Percentiles rank a stretch among this genome's conserved stretches.
These are phyloP conservation scores for Choristoneura fumiferana DNA, from an alignment of 1,140 invertebrate species.

Conservation along the genomic window DNA sequence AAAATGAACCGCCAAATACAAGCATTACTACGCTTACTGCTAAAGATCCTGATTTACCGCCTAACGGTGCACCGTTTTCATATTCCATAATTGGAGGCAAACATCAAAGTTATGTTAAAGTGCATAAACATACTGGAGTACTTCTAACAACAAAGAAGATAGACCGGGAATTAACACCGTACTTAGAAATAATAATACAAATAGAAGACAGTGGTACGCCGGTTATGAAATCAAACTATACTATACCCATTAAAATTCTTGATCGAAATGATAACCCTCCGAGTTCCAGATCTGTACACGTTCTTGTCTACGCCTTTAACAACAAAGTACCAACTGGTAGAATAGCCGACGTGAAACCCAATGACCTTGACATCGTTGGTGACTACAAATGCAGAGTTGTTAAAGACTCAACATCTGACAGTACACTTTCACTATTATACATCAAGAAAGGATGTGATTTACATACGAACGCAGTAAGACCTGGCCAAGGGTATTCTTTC, in stretches of 20 bases:
- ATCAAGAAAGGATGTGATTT: slow-evolving; percentile 90
- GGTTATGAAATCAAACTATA: slow-evolving; percentile 87
- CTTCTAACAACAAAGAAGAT: slow-evolving; percentile 88
- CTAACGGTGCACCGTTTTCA: slow-evolving; percentile 93
- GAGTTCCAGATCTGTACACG: slow-evolving; percentile 87
- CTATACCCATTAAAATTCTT: slow-evolving; percentile 86
- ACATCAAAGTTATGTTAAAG: slow-evolving; percentile 86
- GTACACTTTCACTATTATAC: slow-evolving; percentile 79
- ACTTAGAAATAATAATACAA: slow-evolving; percentile 87
- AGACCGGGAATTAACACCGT: slow-evolving; percentile 89
- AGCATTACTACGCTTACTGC: slow-evolving; percentile 91
- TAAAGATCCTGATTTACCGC: slow-evolving; percentile 93
- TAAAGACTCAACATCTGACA: slow-evolving; percentile 78
- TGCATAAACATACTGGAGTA: slow-evolving; percentile 89
- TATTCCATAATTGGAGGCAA: slow-evolving; percentile 89
- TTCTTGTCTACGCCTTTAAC: slow-evolving; percentile 89
- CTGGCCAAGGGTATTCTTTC: slow-evolving; percentile 85
- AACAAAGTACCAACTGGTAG: slow-evolving; percentile 85
- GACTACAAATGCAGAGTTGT: slow-evolving; percentile 92
- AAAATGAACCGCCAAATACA: slow-evolving; percentile 92
- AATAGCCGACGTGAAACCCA: slow-evolving; percentile 94
- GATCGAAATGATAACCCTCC: slow-evolving; percentile 97
- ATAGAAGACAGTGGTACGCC: slow-evolving; percentile 94
- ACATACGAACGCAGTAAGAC: slow-evolving; percentile 83
- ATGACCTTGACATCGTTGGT: slow-evolving; percentile 92